Evolutionary conservation across 2,113 vertebrate species (phyloP), one percentile per base, ranked within the genome.

Genomic region (Leucopternis melanops): DNA sequence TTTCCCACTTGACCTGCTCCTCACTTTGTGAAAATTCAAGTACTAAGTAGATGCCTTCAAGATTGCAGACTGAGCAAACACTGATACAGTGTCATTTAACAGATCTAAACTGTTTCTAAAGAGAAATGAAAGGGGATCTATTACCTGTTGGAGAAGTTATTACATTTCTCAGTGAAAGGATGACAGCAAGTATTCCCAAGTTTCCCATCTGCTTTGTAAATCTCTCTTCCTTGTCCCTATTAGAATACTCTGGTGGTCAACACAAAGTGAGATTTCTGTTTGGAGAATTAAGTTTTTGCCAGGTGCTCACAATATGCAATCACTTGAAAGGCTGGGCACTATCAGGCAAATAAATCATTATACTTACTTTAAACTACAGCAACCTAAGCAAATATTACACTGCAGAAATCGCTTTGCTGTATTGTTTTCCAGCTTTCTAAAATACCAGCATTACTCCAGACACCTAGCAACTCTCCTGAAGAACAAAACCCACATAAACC

Each of bases 271-370:
- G 1, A 7, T 3, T 26, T 8, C 11, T 5, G 15, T 54, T 34
- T 25, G 52, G 44, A 92, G 71, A 62, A 80, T 12, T 4, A 8
- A 1, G 10, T 21, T 42, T 94, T 69, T 54, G 14, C 6, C 69
- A 63, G 65, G 34, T 1, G 0, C 17, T 20, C 3, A 8, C 15
- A 9, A 17, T 2, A 54, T 3, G 6, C 0, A 2, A 50, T 3
- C 40, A 6, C 58, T 18, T 18, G 10, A 62, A 66, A 80, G 11
- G 32, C 40, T 20, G 23, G 50, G 18, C 31, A 5, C 62, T 4
- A 6, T 0, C 2, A 40, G 62, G 8, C 1, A 0, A 69, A 36
- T 4, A 59, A 70, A 34, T 45, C 32, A 38, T 6, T 2, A 26
- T 25, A 1, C 8, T 79, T 5, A 10, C 31, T n/a, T 44, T 10